Base-by-base conservation (phyloP, 2,888 invertebrate species). In the Leptopilina myrica region DNA sequence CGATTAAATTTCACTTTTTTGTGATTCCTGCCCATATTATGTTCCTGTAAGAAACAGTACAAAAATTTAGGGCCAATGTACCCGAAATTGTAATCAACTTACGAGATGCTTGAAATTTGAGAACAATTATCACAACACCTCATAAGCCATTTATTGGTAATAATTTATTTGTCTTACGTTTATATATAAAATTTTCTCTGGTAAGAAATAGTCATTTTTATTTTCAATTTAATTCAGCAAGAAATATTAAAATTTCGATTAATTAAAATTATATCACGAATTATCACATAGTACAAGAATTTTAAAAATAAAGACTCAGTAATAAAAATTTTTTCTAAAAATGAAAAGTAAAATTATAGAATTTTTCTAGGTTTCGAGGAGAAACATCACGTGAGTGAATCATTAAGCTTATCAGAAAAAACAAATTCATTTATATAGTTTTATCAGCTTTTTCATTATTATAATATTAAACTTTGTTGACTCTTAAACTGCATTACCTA, bases 1-100 rank as follows among this genome's bases (percentile, higher is more conserved):
- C 78, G 66, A 81, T 82, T 82, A 81, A 83, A 80, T 69, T 76
- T 78, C 43, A 43, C 43, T 33, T 84, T 80, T 80, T 83, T 64
- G 76, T 84, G 80, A 80, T 84, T 77, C 66, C 82, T 82, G 77
- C 80, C 79, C 78, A 43, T 81, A 79, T 79, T 49, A 46, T 26
- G 78, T 81, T 78, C 80, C 79, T 81, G 80, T 83, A 75, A 49
- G n/a, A 69, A 69, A 53, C 6, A 6, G 12, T 20, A 53, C 12
- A 6, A 69, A 15, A 69, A 46, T 9, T 66, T 12, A 9, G 26
- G 69, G n/a, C 33, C 53, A 69, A 7, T 26, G 46, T 20, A 56
- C 26, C 14, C 26, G 33, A 69, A 69, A 20, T 12, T 43, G 15
- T 15, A 66, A 67, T 49, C 12, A 49, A 53, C 49, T 49, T 69